phyloP scores from a whole-genome alignment of 1,140 invertebrate species.

The Ceratina japonica region DNA sequence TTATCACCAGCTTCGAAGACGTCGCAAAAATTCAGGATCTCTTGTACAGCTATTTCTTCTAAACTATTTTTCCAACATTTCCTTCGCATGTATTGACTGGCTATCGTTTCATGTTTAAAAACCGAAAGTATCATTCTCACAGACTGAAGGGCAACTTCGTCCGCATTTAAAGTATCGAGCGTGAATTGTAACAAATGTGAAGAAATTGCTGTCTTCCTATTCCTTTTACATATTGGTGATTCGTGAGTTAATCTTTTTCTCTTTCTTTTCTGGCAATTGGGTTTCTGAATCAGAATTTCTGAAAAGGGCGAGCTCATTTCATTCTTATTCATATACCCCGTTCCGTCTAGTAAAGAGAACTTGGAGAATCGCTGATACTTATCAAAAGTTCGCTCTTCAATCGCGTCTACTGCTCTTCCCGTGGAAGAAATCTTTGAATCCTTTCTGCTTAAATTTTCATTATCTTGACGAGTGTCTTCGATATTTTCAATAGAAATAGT shows the following conservation, averaged over 20 bases:
- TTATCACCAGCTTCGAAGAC: constrained; percentile 32
- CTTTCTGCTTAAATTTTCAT: background rate
- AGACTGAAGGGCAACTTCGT: constrained; percentile 28
- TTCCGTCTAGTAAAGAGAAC: background rate
- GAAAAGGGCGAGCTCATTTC: background rate
- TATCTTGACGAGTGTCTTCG: background rate
- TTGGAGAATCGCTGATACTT: background rate
- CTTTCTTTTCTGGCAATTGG: background rate
- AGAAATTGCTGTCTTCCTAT: constrained; percentile 5
- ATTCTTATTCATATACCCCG: background rate
- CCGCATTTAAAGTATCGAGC: constrained; percentile 2
- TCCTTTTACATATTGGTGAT: background rate
- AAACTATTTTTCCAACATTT: constrained; percentile 47
- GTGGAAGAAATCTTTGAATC: background rate
- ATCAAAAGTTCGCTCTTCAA: background rate
- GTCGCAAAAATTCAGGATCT: constrained; percentile 41
- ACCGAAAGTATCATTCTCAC: constrained; percentile 32
- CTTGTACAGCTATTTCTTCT: constrained; percentile 36
- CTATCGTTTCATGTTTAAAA: constrained; percentile 10
- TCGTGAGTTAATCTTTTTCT: background rate
- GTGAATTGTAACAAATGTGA: constrained; percentile 36
- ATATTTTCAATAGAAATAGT: background rate
- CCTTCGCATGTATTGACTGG: constrained; percentile 4
- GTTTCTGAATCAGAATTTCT: background rate
- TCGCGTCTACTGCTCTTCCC: too few relatives aligned